phyloP scores from a whole-genome alignment of 1,140 invertebrate species.

The Acromyrmex heyeri region DNA sequence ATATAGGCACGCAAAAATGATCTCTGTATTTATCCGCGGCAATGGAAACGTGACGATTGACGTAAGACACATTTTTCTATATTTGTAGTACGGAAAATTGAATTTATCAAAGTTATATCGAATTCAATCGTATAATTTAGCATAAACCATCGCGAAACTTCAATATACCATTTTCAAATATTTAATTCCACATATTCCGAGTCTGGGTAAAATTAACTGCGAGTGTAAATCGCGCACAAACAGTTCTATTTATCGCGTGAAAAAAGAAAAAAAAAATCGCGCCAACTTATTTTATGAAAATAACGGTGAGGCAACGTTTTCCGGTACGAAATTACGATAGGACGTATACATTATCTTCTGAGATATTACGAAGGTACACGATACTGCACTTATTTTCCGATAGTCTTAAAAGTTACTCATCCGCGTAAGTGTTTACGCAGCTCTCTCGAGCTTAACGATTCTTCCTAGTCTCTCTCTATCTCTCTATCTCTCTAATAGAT shows the following conservation, averaged over 20 bases:
- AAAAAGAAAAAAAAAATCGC: not conserved
- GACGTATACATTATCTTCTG: slow-evolving; percentile 45
- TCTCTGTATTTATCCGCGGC: slow-evolving; percentile 36
- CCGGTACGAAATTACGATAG: slow-evolving; percentile 32
- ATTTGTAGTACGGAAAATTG: slow-evolving; percentile 36
- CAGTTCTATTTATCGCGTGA: not conserved
- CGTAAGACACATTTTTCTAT: slow-evolving; percentile 10
- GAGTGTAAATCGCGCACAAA: not conserved
- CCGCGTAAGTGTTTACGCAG: slow-evolving; percentile 20
- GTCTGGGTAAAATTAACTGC: not conserved
- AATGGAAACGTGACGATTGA: slow-evolving; percentile 54
- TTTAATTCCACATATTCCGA: not conserved
- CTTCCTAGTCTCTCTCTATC: not conserved
- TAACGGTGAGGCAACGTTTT: not conserved
- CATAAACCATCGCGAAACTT: not conserved
- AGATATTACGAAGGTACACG: slow-evolving; percentile 39
- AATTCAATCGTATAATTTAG: slow-evolving; percentile 46
- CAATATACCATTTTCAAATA: not conserved
- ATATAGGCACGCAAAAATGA: not conserved
- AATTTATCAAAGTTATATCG: slow-evolving; percentile 38
- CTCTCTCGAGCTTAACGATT: slow-evolving; percentile 34
- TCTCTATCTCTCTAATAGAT: slow-evolving; percentile 1
- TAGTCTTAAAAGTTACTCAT: slow-evolving; percentile 23
- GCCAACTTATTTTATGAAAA: not conserved
- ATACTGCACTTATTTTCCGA: slow-evolving; percentile 46